These are phyloP conservation scores for Horisme vitalbata DNA, from an alignment of 2,888 invertebrate species.

Conservation along the genomic window DNA sequence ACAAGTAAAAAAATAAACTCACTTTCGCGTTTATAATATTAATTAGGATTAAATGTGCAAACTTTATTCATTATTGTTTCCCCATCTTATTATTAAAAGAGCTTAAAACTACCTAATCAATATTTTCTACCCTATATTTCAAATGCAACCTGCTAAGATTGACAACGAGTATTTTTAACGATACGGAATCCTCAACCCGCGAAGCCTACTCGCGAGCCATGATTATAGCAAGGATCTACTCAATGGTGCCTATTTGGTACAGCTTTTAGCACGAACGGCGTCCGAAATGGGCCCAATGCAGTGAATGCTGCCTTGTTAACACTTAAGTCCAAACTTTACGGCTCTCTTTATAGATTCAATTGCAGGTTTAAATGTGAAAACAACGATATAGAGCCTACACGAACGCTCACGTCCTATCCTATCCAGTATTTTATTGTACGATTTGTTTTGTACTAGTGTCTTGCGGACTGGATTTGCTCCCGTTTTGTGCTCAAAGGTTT, in stretches of 20 bases:
- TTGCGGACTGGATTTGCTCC: no score
- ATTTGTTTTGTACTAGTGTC: constrained; percentile 18
- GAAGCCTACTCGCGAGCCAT: no score
- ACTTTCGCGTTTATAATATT: no score
- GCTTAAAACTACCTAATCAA: no score
- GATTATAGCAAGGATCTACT: constrained; percentile 47
- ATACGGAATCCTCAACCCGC: background rate
- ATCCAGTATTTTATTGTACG: constrained; percentile 59
- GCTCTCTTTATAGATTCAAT: constrained; percentile 62
- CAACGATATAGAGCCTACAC: constrained; percentile 49
- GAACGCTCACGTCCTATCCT: constrained; percentile 47
- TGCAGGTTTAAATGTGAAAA: constrained; percentile 57
- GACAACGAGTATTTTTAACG: no score
- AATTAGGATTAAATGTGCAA: no score
- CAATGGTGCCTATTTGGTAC: constrained; percentile 43
- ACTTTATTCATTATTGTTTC: no score
- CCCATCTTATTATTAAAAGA: no score
- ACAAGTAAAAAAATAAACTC: no score
- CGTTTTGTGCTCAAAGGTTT: no score
- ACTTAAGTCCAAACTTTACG: constrained; percentile 72
- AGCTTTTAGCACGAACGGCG: constrained; percentile 49
- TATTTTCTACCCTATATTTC: no score
- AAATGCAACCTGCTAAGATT: no score
- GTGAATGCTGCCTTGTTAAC: constrained; percentile 47
- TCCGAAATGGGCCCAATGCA: constrained; percentile 53